Evolutionary conservation across 2,888 invertebrate genomes (phyloP).

Genomic region (Ectemnius cavifrons): DNA sequence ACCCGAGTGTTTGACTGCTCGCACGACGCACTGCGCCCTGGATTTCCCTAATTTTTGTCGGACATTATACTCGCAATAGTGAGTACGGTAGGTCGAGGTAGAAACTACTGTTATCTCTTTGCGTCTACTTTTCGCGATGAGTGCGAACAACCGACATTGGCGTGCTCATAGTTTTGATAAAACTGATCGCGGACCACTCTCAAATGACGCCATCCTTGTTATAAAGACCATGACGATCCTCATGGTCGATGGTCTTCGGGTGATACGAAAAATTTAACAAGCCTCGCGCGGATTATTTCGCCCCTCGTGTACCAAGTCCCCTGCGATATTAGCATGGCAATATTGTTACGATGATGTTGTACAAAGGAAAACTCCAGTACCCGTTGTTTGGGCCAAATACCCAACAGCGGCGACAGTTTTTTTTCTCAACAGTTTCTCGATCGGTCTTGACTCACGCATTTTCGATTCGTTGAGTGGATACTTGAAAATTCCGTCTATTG

Average conservation of each 20-base stretch:
- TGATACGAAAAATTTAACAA: conserved; percentile 26
- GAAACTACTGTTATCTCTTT: conserved; percentile 14
- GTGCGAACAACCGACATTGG: conserved; percentile 15
- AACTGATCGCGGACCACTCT: conserved; percentile 73
- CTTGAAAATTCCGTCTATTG: conserved; percentile 49
- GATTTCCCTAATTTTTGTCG: conserved; percentile 28
- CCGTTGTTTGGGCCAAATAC: conserved; percentile 26
- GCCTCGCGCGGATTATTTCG: not conserved
- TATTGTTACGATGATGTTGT: conserved; percentile 15
- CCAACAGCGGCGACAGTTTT: conserved; percentile 21
- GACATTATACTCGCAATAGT: conserved; percentile 25
- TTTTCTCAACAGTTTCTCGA: conserved; percentile 28
- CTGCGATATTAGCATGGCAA: conserved; percentile 1
- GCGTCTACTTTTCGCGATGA: not conserved
- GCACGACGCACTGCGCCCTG: conserved; percentile 49
- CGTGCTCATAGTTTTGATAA: conserved; percentile 34
- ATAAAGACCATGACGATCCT: conserved; percentile 48
- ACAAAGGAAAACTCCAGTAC: conserved; percentile 15
- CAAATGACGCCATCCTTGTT: conserved; percentile 62
- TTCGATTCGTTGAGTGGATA: conserved; percentile 35
- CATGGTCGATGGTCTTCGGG: conserved; percentile 17
- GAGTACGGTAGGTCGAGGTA: conserved; percentile 20
- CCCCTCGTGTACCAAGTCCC: conserved; percentile 5
- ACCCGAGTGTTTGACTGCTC: conserved; percentile 57
- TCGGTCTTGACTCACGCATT: conserved; percentile 33